Evolutionary conservation across 2,113 vertebrate species (phyloP).

Genomic region (Ageneiosus marmoratus): DNA sequence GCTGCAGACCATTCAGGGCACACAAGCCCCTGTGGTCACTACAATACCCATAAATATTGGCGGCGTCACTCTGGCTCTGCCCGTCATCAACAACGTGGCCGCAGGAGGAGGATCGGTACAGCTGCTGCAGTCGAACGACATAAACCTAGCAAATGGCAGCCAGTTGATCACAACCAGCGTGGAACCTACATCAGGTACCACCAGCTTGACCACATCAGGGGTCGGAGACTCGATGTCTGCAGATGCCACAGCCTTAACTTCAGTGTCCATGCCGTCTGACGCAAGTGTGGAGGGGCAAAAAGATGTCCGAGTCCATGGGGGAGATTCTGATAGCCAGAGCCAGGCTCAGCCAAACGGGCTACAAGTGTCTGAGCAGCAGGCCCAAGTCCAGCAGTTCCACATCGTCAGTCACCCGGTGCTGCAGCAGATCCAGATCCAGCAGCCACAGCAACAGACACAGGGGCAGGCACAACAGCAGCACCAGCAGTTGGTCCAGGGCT

Average conservation of each 20-base stretch:
- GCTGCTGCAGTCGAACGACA: constrained; percentile 85
- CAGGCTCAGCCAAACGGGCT: constrained; percentile 90
- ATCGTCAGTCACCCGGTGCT: constrained; percentile 92
- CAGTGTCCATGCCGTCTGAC: constrained; percentile 75
- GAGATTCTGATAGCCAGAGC: constrained; percentile 78
- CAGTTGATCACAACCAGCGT: constrained; percentile 81
- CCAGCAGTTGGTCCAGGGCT: constrained; percentile 89
- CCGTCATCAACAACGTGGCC: constrained; percentile 90
- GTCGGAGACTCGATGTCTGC: constrained; percentile 63
- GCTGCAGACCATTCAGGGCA: constrained; percentile 89
- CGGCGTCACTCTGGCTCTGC: constrained; percentile 92
- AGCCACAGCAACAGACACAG: constrained; percentile 87
- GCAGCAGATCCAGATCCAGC: constrained; percentile 95
- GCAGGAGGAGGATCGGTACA: constrained; percentile 83
- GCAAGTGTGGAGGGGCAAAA: constrained; percentile 65
- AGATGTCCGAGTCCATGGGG: constrained; percentile 77
- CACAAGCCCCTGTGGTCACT: constrained; percentile 91
- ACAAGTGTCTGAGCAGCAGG: constrained; percentile 80
- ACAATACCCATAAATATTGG: constrained; percentile 96
- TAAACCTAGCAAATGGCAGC: constrained; percentile 88
- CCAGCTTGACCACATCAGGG: constrained; percentile 69
- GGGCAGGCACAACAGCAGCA: constrained; percentile 91
- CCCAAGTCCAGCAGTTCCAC: constrained; percentile 91
- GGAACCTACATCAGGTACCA: constrained; percentile 72
- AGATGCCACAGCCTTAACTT: constrained; percentile 81